Evolutionary conservation across 2,113 vertebrate genomes (phyloP), one percentile per base, ranked within the genome.

Genomic region (Stegastes partitus): DNA sequence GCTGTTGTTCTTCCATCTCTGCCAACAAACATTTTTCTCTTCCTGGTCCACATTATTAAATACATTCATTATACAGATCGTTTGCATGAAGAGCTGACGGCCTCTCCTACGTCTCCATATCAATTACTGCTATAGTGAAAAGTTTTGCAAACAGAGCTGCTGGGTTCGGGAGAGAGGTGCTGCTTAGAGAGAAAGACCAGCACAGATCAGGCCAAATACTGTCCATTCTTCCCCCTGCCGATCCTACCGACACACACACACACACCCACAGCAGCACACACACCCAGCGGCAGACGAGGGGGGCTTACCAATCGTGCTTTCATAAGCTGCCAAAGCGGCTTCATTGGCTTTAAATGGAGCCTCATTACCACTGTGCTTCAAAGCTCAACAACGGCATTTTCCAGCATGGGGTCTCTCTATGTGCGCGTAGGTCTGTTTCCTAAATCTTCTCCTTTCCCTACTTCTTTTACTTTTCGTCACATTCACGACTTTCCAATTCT

Each of bases 241-340:
- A 22, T 75, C 68, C 62, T 65, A 62, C 68, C 39, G 39, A 82
- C 56, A 71, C 64, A 50, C 56, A 69, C 72, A 69, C 63, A 83
- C 66, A 57, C 65, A 82, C 19, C 7, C 67, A 79, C 73, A 83
- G 62, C 79, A 37, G 58, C 74, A 77, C 67, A 79, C 83, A 83
- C 65, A 80, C 81, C 82, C 74, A 86, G 81, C 71, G 59, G 81
- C 49, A 66, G 69, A 57, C 0, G 25, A 73, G 62, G 72, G 79
- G 74, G 80, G 74, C 84, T 90, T 82, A 84, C 81, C 85, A 83
- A 83, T 91, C 58, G 2, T 49, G 65, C 91, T 93, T 93, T 93
- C 87, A 92, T 92, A 93, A 90, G 82, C 82, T 91, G 92, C 93
- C 93, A 93, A 91, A 90, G 83, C 70, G 57, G 79, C 86, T 87